These are phyloP conservation scores for Volucella bombylans DNA, from an alignment of 2,888 invertebrate species.

Conservation along the genomic window DNA sequence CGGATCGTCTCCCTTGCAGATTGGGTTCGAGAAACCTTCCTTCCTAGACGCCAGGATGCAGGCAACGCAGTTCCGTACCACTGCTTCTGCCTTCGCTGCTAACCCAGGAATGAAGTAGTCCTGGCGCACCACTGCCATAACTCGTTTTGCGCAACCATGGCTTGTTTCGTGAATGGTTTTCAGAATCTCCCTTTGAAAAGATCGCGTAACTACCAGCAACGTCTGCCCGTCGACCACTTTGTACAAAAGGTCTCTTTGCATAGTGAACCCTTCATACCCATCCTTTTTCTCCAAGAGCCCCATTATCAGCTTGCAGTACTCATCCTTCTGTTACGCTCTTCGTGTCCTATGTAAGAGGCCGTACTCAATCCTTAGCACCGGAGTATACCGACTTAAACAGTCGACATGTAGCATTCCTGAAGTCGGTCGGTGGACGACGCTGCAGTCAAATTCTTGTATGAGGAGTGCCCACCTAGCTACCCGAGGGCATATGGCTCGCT, in stretches of 20 bases:
- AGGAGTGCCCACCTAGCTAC: slow-evolving; percentile 77
- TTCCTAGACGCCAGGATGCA: slow-evolving; percentile 29
- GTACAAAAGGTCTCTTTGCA: too few relatives aligned
- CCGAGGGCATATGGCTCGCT: slow-evolving; percentile 74
- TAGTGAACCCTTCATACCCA: too few relatives aligned
- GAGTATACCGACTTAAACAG: slow-evolving; percentile 35
- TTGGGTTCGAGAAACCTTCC: slow-evolving; percentile 77
- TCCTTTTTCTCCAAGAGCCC: too few relatives aligned
- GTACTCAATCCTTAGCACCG: slow-evolving; percentile 21
- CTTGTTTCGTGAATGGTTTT: too few relatives aligned
- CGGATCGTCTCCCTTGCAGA: slow-evolving; percentile 73
- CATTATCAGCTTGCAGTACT: neutral
- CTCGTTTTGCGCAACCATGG: neutral
- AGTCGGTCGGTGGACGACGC: slow-evolving; percentile 44
- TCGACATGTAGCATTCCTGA: slow-evolving; percentile 43
- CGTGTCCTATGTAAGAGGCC: slow-evolving; percentile 15
- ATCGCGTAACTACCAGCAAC: too few relatives aligned
- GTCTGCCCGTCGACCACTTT: too few relatives aligned
- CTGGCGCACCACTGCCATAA: neutral
- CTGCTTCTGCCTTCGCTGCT: neutral
- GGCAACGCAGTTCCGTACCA: too few relatives aligned
- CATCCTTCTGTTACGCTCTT: slow-evolving; percentile 37
- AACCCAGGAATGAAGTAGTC: slow-evolving; percentile 19
- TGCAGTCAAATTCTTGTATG: slow-evolving; percentile 21
- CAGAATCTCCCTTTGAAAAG: too few relatives aligned